These are phyloP conservation scores for Brachystomella parvula DNA, from an alignment of 1,140 invertebrate genomes.

Conservation along the genomic window DNA sequence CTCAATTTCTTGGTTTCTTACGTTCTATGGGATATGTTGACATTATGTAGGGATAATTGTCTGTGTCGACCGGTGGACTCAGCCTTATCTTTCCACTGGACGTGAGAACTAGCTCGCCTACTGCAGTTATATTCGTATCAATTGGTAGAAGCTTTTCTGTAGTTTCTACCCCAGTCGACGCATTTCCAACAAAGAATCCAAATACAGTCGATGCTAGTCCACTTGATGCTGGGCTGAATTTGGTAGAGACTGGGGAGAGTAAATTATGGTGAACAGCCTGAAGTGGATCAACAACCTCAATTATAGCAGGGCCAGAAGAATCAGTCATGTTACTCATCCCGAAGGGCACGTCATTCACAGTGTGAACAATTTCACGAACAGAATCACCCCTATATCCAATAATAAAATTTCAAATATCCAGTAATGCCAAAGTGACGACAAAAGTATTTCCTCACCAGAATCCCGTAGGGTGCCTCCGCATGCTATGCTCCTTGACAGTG, in stretches of 20 bases:
- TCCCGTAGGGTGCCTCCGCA: constrained; percentile 27
- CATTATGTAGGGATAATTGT: constrained; percentile 27
- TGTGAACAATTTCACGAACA: constrained; percentile 22
- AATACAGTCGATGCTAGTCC: constrained; percentile 30
- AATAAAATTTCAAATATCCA: background rate
- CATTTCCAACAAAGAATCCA: constrained; percentile 32
- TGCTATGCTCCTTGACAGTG: constrained; percentile 33
- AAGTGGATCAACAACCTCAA: constrained; percentile 32
- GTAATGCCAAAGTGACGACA: background rate
- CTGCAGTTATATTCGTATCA: constrained; percentile 31
- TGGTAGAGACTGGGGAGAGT: constrained; percentile 28
- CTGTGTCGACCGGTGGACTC: background rate
- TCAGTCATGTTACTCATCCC: constrained; percentile 21
- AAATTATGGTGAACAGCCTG: constrained; percentile 24
- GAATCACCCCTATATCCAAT: constrained; percentile 28
- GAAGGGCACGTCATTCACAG: constrained; percentile 33
- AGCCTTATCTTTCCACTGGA: constrained; percentile 21
- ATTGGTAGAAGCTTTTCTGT: constrained; percentile 34
- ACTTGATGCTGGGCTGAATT: constrained; percentile 30
- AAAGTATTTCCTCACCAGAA: constrained; percentile 28
- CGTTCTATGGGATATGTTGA: constrained; percentile 34
- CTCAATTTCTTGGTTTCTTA: constrained; percentile 11
- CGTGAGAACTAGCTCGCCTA: constrained; percentile 24
- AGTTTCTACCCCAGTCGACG: constrained; percentile 30
- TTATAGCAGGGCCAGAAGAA: background rate